phyloP scores from a whole-genome alignment of 2,888 invertebrate genomes.

The Bimastos eiseni region DNA sequence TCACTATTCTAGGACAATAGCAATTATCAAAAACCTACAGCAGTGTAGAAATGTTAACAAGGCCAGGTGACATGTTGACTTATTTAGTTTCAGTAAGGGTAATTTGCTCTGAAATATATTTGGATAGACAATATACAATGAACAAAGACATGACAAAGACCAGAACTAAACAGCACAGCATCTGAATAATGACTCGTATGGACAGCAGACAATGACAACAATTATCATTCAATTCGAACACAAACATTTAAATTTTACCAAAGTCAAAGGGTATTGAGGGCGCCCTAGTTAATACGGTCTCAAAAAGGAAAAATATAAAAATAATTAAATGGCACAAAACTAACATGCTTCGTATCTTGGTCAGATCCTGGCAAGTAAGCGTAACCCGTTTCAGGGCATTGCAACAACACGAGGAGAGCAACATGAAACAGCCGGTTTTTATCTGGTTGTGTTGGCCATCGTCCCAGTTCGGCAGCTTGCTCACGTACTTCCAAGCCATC shows the following conservation, averaged over 20 bases:
- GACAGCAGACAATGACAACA: too few species aligned
- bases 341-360: neutral
- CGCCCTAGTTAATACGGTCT: neutral
- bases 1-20: too few species aligned
- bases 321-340: neutral
- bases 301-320: neutral
- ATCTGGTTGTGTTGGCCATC: slow-evolving; percentile 20
- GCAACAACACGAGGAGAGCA: neutral
- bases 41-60: too few species aligned
- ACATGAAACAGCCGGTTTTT: neutral
- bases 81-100: too few species aligned
- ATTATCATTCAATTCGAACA: too few species aligned
- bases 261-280: too few species aligned
- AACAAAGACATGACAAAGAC: neutral
- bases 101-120: too few species aligned
- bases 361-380: slow-evolving; percentile 8
- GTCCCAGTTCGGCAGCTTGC: slow-evolving; percentile 29
- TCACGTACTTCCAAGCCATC: slow-evolving; percentile 32
- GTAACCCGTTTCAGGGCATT: neutral
- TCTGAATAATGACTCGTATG: neutral
- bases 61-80: too few species aligned
- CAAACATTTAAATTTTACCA: too few species aligned
- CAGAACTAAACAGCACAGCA: neutral
- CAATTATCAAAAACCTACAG: too few species aligned
- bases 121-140: too few species aligned